These are phyloP conservation scores for Schrankia costaestrigalis DNA, from an alignment of 2,888 invertebrate genomes.

Conservation along the genomic window DNA sequence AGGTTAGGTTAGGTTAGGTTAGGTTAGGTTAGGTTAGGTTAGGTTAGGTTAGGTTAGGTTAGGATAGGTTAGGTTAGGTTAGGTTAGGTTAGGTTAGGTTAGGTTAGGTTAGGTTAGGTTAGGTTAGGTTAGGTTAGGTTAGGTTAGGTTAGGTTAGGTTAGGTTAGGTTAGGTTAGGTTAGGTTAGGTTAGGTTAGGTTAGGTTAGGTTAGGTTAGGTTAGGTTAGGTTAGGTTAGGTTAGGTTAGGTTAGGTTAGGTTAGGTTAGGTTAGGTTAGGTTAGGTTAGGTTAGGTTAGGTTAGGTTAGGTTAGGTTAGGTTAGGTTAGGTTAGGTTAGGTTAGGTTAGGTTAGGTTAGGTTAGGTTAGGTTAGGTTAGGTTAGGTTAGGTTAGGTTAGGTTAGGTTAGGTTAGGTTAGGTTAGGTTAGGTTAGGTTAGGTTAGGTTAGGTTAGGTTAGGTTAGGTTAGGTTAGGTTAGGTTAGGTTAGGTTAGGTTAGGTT, in stretches of 20 bases:
- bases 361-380: slow-evolving; percentile 7
- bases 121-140: not conserved
- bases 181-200: not conserved
- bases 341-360: slow-evolving; percentile 7
- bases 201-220: not conserved
- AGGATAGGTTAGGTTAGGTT: no score
- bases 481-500: slow-evolving; percentile 7
- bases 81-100: not conserved
- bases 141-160: not conserved
- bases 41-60: no score
- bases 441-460: slow-evolving; percentile 7
- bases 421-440: slow-evolving; percentile 7
- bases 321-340: slow-evolving; percentile 7
- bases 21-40: no score
- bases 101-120: not conserved
- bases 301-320: slow-evolving; percentile 3
- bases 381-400: slow-evolving; percentile 7
- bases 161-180: not conserved
- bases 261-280: not conserved
- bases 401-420: slow-evolving; percentile 7
- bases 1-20: no score
- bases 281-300: slow-evolving; percentile 4
- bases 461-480: slow-evolving; percentile 7
- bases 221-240: not conserved
- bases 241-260: not conserved